Evolutionary conservation across 37 sponge, comb jelly and placozoan species (phyloP), one percentile per base, ranked within the genome.

Genomic region (Crambe crambe): DNA sequence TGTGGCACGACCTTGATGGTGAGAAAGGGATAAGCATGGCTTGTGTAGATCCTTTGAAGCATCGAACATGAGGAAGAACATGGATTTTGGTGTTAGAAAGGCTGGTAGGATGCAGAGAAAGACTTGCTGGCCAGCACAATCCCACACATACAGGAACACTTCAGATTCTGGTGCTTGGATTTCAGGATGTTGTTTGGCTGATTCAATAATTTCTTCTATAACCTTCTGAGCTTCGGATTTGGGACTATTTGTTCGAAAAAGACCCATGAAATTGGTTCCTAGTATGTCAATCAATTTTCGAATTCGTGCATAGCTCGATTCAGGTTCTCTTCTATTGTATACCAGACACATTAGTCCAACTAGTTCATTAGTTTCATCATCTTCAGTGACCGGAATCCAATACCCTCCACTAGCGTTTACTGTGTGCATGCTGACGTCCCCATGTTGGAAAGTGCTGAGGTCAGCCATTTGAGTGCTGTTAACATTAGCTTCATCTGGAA

Each of bases 41-140:
- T 72, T 38, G 0, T 68, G n/a, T 8, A 89, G 37, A 42, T 68
- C 67, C 36, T 65, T 64, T 21, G 71, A 32, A 29, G 83, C 79
- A 78, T 89, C 74, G 73, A 83, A 89, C 36, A 83, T 34, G 29
- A 89, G 75, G 25, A 89, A 30, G 41, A 83, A 78, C 51, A 80
- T 67, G 10, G 87, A 80, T 1, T 75, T 63, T 29, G 81, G 42
- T 29, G 81, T 80, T 3, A 82, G 73, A 73, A 89, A 89, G 29
- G 79, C 68, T 39, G 89, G 79, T 29, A 83, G 65, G 25, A 83
- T 44, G 59, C 70, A 79, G 6, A 82, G 79, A 39, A 89, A 89
- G 22, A 78, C 68, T 20, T 56, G 68, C 20, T 83, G 89, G 27
- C 89, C 89, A 57, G 83, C 89, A 89, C 89, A 78, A 60, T 89